A percentile compares a stretch with the other conserved stretches of the same genome.
Evolutionary conservation across 2,888 invertebrate genomes (phyloP).

Genomic region (Rhaphigaster nebulosa): DNA sequence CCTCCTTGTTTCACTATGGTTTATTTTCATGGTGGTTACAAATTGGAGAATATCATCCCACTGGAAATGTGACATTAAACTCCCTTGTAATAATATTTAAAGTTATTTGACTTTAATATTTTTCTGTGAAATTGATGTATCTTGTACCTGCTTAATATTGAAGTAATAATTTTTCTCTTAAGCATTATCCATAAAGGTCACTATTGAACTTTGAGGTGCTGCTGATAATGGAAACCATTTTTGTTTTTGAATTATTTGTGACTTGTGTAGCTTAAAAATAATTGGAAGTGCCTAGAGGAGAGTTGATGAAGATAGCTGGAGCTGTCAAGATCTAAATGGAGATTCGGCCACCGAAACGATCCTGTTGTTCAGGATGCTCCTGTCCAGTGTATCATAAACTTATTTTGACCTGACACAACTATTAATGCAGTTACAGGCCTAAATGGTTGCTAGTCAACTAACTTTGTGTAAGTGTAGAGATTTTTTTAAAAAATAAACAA

Average conservation of each 20-base stretch:
- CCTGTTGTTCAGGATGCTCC: neutral
- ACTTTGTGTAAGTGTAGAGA: neutral
- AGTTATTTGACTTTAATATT: neutral
- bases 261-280: neutral
- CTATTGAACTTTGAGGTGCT: neutral
- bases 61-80: neutral
- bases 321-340: neutral
- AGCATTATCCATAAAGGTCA: neutral
- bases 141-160: neutral
- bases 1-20: neutral
- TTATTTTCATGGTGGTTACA: neutral
- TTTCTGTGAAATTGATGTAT: too few relatives aligned
- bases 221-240: neutral
- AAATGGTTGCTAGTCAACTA: neutral
- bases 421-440: neutral
- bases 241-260: neutral
- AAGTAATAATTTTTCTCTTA: neutral
- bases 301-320: neutral
- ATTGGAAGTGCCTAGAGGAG: slow-evolving; percentile 40
- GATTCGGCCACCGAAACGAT: neutral
- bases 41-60: too few relatives aligned
- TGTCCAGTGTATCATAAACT: neutral
- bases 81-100: neutral
- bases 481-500: neutral
- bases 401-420: neutral